These are phyloP conservation scores for Agrochola circellaris DNA, from an alignment of 2,888 invertebrate genomes.

Conservation along the genomic window DNA sequence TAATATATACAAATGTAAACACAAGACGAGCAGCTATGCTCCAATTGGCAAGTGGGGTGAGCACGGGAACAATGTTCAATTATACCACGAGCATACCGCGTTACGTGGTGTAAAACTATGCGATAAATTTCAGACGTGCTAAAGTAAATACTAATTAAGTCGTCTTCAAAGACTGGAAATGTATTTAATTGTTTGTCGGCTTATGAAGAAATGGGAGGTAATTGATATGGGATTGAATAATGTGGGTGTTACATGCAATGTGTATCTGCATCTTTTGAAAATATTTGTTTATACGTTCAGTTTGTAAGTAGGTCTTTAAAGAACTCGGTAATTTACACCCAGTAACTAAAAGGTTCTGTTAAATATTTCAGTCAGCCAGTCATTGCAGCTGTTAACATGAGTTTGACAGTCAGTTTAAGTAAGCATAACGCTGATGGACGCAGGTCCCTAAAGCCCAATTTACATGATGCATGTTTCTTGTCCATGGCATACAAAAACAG, in stretches of 20 bases:
- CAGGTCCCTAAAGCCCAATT: no score
- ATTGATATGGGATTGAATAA: constrained; percentile 15
- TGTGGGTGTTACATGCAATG: constrained; percentile 30
- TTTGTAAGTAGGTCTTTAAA: no score
- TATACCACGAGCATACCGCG: constrained; percentile 48
- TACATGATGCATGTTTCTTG: no score
- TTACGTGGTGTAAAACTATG: constrained; percentile 55
- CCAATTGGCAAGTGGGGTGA: constrained; percentile 75
- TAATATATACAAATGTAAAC: constrained; percentile 66
- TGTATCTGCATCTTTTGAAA: neutral
- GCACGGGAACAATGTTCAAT: constrained; percentile 70
- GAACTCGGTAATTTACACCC: no score
- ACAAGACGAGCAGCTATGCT: constrained; percentile 68
- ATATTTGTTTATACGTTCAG: no score
- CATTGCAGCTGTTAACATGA: no score
- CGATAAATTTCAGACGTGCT: constrained; percentile 48
- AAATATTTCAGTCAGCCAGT: no score
- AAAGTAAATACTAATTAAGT: constrained; percentile 49
- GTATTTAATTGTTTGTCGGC: constrained; percentile 20
- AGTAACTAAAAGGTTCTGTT: no score
- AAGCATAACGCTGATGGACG: no score
- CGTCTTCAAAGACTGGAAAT: constrained; percentile 36
- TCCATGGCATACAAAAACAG: no score
- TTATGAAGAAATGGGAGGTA: constrained; percentile 21
- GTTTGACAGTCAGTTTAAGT: no score